Evolutionary conservation across 2,888 invertebrate species (phyloP).

Genomic region (Aspidiotus destructor): DNA sequence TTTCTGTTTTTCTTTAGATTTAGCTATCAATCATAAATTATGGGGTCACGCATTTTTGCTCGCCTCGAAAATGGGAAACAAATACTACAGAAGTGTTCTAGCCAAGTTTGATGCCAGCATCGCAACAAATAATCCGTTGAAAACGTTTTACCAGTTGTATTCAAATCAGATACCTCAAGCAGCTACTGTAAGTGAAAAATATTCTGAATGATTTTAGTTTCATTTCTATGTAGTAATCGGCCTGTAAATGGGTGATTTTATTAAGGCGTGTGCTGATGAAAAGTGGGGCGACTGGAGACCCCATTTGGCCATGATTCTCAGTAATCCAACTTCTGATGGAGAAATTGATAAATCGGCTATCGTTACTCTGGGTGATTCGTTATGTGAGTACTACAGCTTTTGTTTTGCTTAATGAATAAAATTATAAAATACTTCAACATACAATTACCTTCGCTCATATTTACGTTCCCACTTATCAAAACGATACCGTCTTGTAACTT

Average conservation of each 20-base stretch:
- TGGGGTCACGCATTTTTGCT: slow-evolving; percentile 94
- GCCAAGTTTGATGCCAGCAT: slow-evolving; percentile 80
- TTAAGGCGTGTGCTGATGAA: slow-evolving; percentile 56
- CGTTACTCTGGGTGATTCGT: slow-evolving; percentile 56
- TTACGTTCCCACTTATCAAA: neutral
- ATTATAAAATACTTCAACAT: neutral
- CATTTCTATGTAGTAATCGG: no score
- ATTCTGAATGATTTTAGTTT: neutral
- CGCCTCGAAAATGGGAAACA: slow-evolving; percentile 74
- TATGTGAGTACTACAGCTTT: slow-evolving; percentile 46
- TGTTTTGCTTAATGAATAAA: no score
- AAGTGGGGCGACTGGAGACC: slow-evolving; percentile 91
- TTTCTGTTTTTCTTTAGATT: slow-evolving; percentile 51
- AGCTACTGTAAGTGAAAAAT: slow-evolving; percentile 43
- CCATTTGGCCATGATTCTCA: slow-evolving; percentile 89
- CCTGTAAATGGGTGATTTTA: neutral
- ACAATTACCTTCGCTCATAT: neutral
- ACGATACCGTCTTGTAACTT: neutral
- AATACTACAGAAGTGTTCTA: slow-evolving; percentile 74
- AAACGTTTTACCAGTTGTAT: slow-evolving; percentile 86
- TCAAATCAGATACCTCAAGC: slow-evolving; percentile 70
- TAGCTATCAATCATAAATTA: slow-evolving; percentile 74
- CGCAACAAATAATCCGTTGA: slow-evolving; percentile 74
- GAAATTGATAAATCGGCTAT: slow-evolving; percentile 67
- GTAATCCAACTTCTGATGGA: slow-evolving; percentile 66